phyloP scores from a whole-genome alignment of 2,888 invertebrate species.

The Actias luna region DNA sequence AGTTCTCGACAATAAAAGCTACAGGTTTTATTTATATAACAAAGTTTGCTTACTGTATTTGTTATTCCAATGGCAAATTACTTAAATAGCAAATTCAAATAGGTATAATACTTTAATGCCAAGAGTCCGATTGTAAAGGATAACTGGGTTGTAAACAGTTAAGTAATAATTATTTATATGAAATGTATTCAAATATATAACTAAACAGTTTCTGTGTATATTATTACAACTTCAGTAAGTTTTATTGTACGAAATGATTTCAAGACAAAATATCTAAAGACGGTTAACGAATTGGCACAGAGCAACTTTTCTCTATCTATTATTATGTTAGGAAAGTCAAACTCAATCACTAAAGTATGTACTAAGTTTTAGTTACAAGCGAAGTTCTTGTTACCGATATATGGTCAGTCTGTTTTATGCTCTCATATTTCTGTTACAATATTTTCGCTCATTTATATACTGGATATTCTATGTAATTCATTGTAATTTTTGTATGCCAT shows the following conservation, averaged over 20 bases:
- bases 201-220: not conserved
- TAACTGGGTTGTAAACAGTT: too few species aligned
- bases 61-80: too few species aligned
- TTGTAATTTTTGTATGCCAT: slow-evolving; percentile 49
- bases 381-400: not conserved
- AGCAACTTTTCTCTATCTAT: slow-evolving; percentile 7
- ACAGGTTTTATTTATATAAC: too few species aligned
- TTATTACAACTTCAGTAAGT: not conserved
- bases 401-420: not conserved
- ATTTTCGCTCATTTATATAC: not conserved
- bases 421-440: not conserved
- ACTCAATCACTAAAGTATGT: not conserved
- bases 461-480: slow-evolving; percentile 38
- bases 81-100: too few species aligned
- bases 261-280: not conserved
- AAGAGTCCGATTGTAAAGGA: too few species aligned
- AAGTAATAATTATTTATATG: too few species aligned
- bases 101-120: too few species aligned
- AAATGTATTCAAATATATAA: not conserved
- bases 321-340: slow-evolving; percentile 8
- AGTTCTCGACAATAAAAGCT: too few species aligned
- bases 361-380: not conserved
- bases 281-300: not conserved
- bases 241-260: not conserved
- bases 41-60: too few species aligned